A percentile compares a stretch with the other conserved stretches of the same genome.
These are phyloP conservation scores for Wiebesia pumilae DNA, from an alignment of 1,140 invertebrate species.

Conservation along the genomic window DNA sequence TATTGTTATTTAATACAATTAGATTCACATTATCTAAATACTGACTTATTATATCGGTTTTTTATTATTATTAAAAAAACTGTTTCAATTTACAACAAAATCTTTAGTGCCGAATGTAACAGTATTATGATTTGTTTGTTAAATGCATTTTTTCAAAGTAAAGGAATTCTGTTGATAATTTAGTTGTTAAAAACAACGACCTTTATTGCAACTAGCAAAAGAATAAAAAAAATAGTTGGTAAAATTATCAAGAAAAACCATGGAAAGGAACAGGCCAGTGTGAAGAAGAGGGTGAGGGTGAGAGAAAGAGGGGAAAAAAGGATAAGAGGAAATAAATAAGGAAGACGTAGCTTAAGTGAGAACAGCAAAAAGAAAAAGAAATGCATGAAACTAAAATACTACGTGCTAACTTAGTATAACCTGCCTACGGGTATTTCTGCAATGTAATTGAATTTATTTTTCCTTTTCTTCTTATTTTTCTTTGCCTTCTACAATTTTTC, in stretches of 20 bases:
- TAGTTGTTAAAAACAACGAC: too few species aligned
- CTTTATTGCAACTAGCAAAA: neutral
- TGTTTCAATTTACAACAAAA: too few species aligned
- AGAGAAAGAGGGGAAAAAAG: neutral
- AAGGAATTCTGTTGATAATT: too few species aligned
- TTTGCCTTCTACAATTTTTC: conserved; percentile 9
- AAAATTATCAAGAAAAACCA: neutral
- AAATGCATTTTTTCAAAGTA: too few species aligned
- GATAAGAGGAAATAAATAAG: neutral
- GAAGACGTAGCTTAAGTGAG: neutral
- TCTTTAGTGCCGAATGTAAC: too few species aligned
- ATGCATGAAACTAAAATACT: conserved; percentile 35
- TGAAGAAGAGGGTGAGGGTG: too few species aligned
- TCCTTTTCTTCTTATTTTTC: neutral
- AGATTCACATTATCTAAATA: too few species aligned
- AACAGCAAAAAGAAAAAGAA: neutral
- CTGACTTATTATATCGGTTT: too few species aligned
- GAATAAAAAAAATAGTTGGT: neutral
- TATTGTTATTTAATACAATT: too few species aligned
- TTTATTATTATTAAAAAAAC: too few species aligned
- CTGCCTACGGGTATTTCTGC: neutral
- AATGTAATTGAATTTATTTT: conserved; percentile 15
- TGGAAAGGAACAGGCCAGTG: too few species aligned
- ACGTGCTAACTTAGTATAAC: conserved; percentile 35
- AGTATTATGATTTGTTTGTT: too few species aligned